These are phyloP conservation scores for Calvadosia cruxmelitensis DNA, from an alignment of 30 jellyfish, hydroid and myxozoan species.

Conservation along the genomic window DNA sequence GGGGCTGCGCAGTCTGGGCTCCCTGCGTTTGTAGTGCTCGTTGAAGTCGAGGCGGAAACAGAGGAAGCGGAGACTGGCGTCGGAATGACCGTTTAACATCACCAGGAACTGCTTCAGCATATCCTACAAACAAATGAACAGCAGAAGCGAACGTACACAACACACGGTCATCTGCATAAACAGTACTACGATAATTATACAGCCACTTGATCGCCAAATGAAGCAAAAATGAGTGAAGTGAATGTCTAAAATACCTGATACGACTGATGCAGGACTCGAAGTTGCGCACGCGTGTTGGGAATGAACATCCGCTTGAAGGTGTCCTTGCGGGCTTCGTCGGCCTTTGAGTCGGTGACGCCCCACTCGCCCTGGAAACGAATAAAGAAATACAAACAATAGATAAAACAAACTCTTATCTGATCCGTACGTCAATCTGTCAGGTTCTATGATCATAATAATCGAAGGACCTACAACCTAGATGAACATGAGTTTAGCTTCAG, in stretches of 20 bases:
- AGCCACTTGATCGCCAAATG: background rate
- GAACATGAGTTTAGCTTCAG: too few relatives aligned
- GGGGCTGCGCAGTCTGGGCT: conserved; percentile 88
- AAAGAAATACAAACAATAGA: too few relatives aligned
- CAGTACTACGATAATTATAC: too few relatives aligned
- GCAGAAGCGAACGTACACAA: background rate
- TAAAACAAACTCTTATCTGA: too few relatives aligned
- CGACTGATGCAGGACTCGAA: conserved; percentile 91
- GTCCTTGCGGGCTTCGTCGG: conserved; percentile 53
- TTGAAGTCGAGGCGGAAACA: conserved; percentile 98
- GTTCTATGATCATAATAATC: too few relatives aligned
- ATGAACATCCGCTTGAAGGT: conserved; percentile 62
- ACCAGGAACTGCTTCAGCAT: conserved; percentile 85
- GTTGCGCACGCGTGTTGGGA: conserved; percentile 92
- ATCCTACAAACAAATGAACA: conserved; percentile 45
- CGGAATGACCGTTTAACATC: conserved; percentile 93
- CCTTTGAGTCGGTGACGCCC: conserved; percentile 83
- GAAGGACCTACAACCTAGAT: too few relatives aligned
- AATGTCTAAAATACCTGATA: too few relatives aligned
- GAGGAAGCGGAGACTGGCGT: conserved; percentile 82
- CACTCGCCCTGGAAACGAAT: conserved; percentile 58
- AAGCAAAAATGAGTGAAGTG: too few relatives aligned
- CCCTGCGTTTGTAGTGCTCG: conserved; percentile 86
- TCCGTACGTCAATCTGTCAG: too few relatives aligned
- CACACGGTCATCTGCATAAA: background rate